Conservation (phyloP, 53 echinoderm and acorn worm species). For the Temnopleurus reevesii region DNA sequence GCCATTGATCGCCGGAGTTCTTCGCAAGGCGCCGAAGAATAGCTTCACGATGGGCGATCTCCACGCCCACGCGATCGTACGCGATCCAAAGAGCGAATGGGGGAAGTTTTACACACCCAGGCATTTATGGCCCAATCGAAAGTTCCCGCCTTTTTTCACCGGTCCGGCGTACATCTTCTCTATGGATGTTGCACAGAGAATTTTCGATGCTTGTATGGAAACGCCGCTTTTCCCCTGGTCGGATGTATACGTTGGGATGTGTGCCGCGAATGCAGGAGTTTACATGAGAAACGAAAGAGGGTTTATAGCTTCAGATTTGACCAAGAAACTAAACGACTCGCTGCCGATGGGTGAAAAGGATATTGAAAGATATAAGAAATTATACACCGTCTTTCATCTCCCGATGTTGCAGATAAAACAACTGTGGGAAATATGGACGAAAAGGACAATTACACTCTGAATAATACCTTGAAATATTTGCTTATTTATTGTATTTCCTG, state of each 20-base stretch:
- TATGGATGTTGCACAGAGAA: slow-evolving; percentile 36
- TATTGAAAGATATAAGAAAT: background rate
- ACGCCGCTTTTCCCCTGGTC: slow-evolving; percentile 54
- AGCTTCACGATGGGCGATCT: slow-evolving; percentile 20
- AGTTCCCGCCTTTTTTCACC: slow-evolving; percentile 51
- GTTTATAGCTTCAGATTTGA: slow-evolving; percentile 12
- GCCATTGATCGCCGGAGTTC: background rate
- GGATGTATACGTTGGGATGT: slow-evolving; percentile 47
- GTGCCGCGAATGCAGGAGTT: background rate
- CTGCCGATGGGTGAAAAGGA: slow-evolving; percentile 14
- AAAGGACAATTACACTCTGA: background rate
- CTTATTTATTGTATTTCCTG: background rate
- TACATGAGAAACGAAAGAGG: slow-evolving; percentile 3
- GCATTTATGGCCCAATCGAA: slow-evolving; percentile 25
- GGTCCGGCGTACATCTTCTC: slow-evolving; percentile 52
- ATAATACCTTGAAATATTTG: background rate
- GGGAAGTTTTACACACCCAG: slow-evolving; percentile 48
- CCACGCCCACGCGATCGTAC: slow-evolving; percentile 40
- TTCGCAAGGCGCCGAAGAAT: background rate
- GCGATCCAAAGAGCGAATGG: slow-evolving; percentile 42
- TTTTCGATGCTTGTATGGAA: background rate
- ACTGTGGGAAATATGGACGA: slow-evolving; percentile 46
- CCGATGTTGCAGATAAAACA: slow-evolving; percentile 31
- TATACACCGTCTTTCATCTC: slow-evolving; percentile 36
- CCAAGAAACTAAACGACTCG: background rate